A percentile compares a stretch with the other conserved stretches of the same genome.
These are phyloP conservation scores for Globicephala melas DNA, from an alignment of 2,113 vertebrate genomes.

Conservation along the genomic window DNA sequence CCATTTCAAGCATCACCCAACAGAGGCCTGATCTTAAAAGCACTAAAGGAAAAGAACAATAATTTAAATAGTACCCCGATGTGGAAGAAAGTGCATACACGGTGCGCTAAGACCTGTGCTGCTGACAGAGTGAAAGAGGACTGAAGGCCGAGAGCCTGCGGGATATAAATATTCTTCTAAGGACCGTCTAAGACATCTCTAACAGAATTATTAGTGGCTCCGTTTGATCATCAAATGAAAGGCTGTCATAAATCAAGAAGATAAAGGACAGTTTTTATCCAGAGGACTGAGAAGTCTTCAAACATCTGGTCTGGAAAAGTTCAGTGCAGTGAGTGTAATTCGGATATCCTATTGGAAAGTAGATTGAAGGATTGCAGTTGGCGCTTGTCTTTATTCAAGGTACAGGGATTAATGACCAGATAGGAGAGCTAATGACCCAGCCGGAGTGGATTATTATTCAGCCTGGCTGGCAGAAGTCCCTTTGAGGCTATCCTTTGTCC, in stretches of 20 bases:
- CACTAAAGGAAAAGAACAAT: not conserved
- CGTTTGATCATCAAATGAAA: conserved; percentile 52
- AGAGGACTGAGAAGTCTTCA: conserved; percentile 45
- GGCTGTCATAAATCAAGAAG: conserved; percentile 72
- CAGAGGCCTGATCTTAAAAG: not conserved
- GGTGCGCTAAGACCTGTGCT: not conserved
- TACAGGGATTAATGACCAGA: conserved; percentile 67
- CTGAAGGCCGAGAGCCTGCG: not conserved
- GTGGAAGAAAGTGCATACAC: not conserved
- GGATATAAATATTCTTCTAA: conserved; percentile 53
- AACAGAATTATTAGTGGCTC: conserved; percentile 52
- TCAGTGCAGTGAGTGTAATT: conserved; percentile 42
- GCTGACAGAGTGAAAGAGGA: conserved; percentile 34
- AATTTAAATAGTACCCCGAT: not conserved
- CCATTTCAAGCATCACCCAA: not conserved
- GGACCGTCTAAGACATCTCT: not conserved
- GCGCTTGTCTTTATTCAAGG: conserved; percentile 26
- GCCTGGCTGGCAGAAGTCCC: conserved; percentile 50
- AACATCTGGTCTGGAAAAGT: conserved; percentile 72
- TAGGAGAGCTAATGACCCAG: conserved; percentile 53
- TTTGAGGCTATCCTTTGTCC: not conserved
- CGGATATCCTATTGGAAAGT: conserved; percentile 66
- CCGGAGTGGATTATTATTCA: conserved; percentile 57
- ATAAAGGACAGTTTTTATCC: conserved; percentile 68
- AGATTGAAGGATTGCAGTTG: conserved; percentile 13